Percentiles rank a stretch among this genome's conserved stretches.
Evolutionary conservation across 2,888 invertebrate species (phyloP).

Genomic region (Cryptus armator): DNA sequence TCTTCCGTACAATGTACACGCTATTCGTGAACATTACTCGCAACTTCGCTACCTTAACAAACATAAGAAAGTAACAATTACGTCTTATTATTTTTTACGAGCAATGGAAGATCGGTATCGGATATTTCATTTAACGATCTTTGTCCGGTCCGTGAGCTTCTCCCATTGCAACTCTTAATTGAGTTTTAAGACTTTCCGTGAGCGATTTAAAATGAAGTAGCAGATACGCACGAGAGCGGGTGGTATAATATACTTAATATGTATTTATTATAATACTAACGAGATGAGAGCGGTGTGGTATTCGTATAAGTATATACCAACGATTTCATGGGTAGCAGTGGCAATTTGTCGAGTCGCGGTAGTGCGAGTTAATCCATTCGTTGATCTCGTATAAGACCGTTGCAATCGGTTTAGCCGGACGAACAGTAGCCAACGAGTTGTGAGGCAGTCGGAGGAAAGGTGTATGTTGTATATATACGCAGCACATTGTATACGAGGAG

Average conservation of each 20-base stretch:
- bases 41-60: background rate
- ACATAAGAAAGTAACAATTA: background rate
- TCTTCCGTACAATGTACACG: background rate
- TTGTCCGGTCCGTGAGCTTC: background rate
- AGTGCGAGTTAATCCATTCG: conserved; percentile 68
- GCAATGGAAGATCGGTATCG: background rate
- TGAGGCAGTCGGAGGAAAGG: background rate
- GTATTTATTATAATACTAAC: conserved; percentile 56
- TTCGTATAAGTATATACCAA: conserved; percentile 59
- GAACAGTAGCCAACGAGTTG: conserved; percentile 62
- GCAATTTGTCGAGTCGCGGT: conserved; percentile 67
- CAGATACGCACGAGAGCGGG: background rate
- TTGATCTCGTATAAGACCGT: conserved; percentile 66
- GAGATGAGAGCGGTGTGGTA: conserved; percentile 37
- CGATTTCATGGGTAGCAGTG: conserved; percentile 64
- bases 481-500: conserved; percentile 56
- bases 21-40: too few species aligned
- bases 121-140: background rate
- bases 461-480: background rate
- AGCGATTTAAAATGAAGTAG: background rate
- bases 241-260: conserved; percentile 22
- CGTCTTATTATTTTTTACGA: conserved; percentile 1
- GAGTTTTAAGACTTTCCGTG: background rate
- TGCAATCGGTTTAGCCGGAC: conserved; percentile 63
- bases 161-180: background rate